Evolutionary conservation across 2,888 invertebrate species (phyloP).

Genomic region (Drosophila melanosoma): DNA sequence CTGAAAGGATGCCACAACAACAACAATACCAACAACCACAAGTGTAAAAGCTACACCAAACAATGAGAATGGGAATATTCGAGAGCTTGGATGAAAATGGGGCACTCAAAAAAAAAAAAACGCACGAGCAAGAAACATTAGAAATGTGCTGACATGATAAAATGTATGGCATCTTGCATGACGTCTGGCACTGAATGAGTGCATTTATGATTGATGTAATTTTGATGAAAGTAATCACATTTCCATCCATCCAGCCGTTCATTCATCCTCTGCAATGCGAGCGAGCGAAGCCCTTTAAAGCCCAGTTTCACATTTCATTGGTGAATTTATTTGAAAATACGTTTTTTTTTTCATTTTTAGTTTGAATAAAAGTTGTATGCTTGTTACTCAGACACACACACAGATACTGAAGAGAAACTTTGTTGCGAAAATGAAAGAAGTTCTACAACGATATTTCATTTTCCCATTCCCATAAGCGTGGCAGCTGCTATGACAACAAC

Average conservation of each 20-base stretch:
- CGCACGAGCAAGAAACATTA: slow-evolving; percentile 58
- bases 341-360: slow-evolving; percentile 5
- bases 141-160: slow-evolving; percentile 68
- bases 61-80: neutral
- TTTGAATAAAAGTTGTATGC: slow-evolving; percentile 57
- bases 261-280: slow-evolving; percentile 13
- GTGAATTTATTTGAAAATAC: slow-evolving; percentile 56
- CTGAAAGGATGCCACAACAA: slow-evolving; percentile 65
- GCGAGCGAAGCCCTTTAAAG: slow-evolving; percentile 60
- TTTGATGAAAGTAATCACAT: slow-evolving; percentile 75
- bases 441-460: slow-evolving; percentile 70
- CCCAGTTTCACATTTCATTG: slow-evolving; percentile 68
- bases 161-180: slow-evolving; percentile 42
- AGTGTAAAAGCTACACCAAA: slow-evolving; percentile 10
- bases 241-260: slow-evolving; percentile 22
- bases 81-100: slow-evolving; percentile 27
- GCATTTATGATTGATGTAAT: slow-evolving; percentile 80
- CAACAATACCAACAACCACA: slow-evolving; percentile 1
- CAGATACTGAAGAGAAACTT: slow-evolving; percentile 59
- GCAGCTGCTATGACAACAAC: slow-evolving; percentile 47
- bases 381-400: slow-evolving; percentile 59
- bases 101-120: slow-evolving; percentile 9
- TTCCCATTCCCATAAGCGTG: slow-evolving; percentile 13
- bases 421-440: slow-evolving; percentile 75
- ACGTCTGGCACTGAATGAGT: slow-evolving; percentile 63